phyloP scores from a whole-genome alignment of 2,888 invertebrate genomes.

The Platycnemis pennipes region DNA sequence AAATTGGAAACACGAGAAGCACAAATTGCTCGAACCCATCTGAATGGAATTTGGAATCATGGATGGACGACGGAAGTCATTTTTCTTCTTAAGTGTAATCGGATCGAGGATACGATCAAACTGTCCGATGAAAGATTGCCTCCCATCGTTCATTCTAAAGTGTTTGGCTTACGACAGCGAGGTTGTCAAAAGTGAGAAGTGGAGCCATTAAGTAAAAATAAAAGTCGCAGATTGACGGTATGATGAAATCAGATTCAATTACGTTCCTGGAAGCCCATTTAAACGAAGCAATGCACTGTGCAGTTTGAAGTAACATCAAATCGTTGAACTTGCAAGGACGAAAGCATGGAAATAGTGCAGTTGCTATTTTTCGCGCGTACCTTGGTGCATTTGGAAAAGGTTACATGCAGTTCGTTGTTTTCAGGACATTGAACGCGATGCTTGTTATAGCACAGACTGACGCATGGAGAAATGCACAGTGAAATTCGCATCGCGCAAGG shows the following conservation, averaged over 20 bases:
- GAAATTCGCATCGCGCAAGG: no score
- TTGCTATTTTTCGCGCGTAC: no score
- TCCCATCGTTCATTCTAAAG: not conserved
- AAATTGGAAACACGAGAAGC: not conserved
- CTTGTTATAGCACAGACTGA: no score
- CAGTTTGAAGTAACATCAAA: no score
- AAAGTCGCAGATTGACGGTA: not conserved
- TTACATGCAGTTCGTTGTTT: no score
- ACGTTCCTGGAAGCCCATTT: no score
- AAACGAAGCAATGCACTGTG: no score
- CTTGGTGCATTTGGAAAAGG: no score
- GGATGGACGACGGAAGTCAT: not conserved
- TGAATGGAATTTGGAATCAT: not conserved
- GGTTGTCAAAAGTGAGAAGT: not conserved
- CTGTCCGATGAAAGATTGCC: not conserved
- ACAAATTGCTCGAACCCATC: not conserved
- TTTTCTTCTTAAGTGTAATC: constrained; percentile 9
- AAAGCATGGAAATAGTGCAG: no score
- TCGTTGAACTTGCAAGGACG: no score
- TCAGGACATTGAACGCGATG: no score
- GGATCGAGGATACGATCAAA: not conserved
- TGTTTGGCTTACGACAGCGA: not conserved
- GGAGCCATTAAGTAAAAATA: not conserved
- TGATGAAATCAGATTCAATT: not conserved
- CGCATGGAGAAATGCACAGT: no score